Evolutionary conservation across 1,140 invertebrate species (phyloP), one percentile per base, ranked within the genome.

Genomic region (Drosophila prosaltans): DNA sequence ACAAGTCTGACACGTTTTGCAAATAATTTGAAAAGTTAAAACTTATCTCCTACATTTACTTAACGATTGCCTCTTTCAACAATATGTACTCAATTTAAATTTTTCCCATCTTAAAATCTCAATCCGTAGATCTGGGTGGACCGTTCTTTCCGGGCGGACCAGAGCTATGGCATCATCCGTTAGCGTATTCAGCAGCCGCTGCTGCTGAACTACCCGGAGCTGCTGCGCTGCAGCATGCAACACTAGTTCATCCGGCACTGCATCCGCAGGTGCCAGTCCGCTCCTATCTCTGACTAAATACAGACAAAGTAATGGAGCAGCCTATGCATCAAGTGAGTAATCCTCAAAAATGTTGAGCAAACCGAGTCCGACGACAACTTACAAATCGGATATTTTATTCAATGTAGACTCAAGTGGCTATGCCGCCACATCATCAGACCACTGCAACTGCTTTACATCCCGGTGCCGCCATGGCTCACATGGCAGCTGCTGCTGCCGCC

Each of bases 201-300:
- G 96, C 96, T 65, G 95, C 95, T 61, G 97, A 98, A 92, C 93
- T 98, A 91, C 97, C 96, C 69, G 95, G 95, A 39, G 95, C 96
- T 48, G 92, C 92, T 65, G 94, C 95, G 60, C 94, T 98, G 80
- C 97, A 98, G 92, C 97, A 97, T 93, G 95, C 96, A 75, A 96
- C 96, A 64, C 94, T 98, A 81, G 97, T 98, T 81, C 98, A 98
- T 94, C 98, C 97, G 92, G 97, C 97, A 93, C 96, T 98, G 93
- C 97, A 98, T 94, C 97, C 97, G 93, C 98, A 99, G 95, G 97
- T 98, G 94, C 97, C 97, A 93, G 97, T 97, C 94, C 96, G 97
- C 95, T 97, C 96, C 94, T 98, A 97, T 95, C 97, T 97, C 96
- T 97, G 96, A 97, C 96, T 97, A 97, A 96, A 96, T 96, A 95